Base-by-base conservation (phyloP, 2,888 invertebrate genomes). In the Opisthograptis luteolata region DNA sequence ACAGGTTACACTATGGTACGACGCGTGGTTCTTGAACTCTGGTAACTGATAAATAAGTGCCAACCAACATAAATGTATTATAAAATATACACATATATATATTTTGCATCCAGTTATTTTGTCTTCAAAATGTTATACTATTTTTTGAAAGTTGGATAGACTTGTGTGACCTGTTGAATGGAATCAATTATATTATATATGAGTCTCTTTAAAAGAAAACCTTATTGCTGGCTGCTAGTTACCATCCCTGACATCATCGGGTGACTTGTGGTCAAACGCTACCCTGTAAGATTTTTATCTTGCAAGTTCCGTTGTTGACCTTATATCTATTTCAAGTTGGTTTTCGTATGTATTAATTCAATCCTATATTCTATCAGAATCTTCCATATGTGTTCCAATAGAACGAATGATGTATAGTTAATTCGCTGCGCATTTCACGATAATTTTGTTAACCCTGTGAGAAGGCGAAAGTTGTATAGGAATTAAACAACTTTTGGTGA, bases 321-420 rank as follows among this genome's bases (percentile, higher is more conserved):
- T 32, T 19, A 19, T 5, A 30, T 1, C n/a, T n/a, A 31, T 8
- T 4, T 30, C 10, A 9, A 6, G 24, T 13, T 10, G 25, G 17
- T 32, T 27, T 32, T 13, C 37, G 13, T 24, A 14, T 4, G 13
- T 22, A 31, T 41, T 14, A 2, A 12, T 25, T 20, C 1, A 19
- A 25, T 43, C 25, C n/a, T 10, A 47, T 34, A 22, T 22, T 17
- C 10, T 35, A 12, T 15, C 20, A 8, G 15, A 52, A 46, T 46
- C 46, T 46, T 52, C 46, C 41, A 46, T 13, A 17, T 36, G 39
- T 50, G 27, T 50, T 50, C 17, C 22, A 20, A 9, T 28, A 32
- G 8, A 12, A 8, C 36, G 25, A n/a, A 24, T 30, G 13, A 36
- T 46, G 34, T 52, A 36, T 51, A 30, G 53, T 47, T 47, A 42